These are phyloP conservation scores for Atta cephalotes DNA, from an alignment of 1,140 invertebrate genomes.

Conservation along the genomic window DNA sequence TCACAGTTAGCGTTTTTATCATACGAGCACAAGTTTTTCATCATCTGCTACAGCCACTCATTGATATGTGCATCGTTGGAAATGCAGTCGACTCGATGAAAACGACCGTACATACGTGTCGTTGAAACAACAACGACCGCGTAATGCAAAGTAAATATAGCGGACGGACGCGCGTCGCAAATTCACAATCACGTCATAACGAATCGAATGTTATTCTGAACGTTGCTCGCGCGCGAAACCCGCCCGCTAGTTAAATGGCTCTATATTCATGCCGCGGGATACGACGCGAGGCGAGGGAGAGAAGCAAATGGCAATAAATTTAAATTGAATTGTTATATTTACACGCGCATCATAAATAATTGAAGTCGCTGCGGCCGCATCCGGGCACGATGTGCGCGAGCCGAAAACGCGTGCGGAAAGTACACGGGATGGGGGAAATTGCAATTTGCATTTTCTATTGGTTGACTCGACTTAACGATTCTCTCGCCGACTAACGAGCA, in stretches of 20 bases:
- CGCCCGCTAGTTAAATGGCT: conserved; percentile 62
- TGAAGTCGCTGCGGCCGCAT: conserved; percentile 36
- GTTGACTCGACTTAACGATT: conserved; percentile 60
- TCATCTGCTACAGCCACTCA: conserved; percentile 11
- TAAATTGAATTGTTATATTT: conserved; percentile 74
- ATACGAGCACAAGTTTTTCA: conserved; percentile 5
- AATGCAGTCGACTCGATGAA: conserved; percentile 55
- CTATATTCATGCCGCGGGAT: conserved; percentile 60
- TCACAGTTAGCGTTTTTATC: conserved; percentile 13
- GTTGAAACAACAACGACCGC: conserved; percentile 68
- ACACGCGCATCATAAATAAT: conserved; percentile 68
- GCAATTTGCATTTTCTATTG: conserved; percentile 63
- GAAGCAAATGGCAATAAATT: conserved; percentile 70
- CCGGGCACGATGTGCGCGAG: background rate
- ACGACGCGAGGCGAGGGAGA: background rate
- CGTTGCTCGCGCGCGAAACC: conserved; percentile 30
- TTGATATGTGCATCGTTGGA: conserved; percentile 57
- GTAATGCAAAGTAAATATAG: conserved; percentile 75
- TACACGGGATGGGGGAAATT: conserved; percentile 26
- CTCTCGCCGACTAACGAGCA: conserved; percentile 50
- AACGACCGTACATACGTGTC: conserved; percentile 64
- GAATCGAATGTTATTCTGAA: conserved; percentile 70
- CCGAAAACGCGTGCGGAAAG: conserved; percentile 36
- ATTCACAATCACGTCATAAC: conserved; percentile 75
- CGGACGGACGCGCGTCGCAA: conserved; percentile 58